These are phyloP conservation scores for Sceloporus tristichus DNA, from an alignment of 2,113 vertebrate species.

Conservation along the genomic window DNA sequence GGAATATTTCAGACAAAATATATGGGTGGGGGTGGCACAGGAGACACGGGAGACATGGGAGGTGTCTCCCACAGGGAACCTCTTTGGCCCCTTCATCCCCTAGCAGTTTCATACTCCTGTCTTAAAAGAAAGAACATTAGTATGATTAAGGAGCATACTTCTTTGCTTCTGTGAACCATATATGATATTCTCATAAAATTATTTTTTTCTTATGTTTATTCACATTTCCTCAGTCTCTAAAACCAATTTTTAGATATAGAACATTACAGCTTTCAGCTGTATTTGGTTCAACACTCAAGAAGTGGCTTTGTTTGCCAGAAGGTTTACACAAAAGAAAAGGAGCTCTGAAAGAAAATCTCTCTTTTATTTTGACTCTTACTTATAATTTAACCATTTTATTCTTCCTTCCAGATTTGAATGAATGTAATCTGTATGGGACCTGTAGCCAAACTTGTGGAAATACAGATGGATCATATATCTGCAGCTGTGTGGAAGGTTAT, in stretches of 20 bases:
- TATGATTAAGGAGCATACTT: background rate
- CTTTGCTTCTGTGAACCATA: background rate
- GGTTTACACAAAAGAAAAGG: background rate
- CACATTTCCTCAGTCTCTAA: background rate
- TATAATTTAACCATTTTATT: conserved; percentile 28
- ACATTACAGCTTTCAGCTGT: background rate
- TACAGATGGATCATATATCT: conserved; percentile 90
- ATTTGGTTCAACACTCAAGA: background rate
- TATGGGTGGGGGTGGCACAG: too few relatives aligned
- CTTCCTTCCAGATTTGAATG: conserved; percentile 89
- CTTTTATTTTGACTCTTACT: background rate
- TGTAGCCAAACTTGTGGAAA: conserved; percentile 95
- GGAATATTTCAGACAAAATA: too few relatives aligned
- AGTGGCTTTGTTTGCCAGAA: background rate
- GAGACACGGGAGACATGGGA: too few relatives aligned
- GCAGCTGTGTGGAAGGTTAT: conserved; percentile 94
- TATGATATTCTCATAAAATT: background rate
- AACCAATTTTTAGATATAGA: too few relatives aligned
- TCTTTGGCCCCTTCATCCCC: too few relatives aligned
- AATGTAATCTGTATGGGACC: conserved; percentile 89
- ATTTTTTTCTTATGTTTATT: background rate
- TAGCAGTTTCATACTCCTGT: background rate
- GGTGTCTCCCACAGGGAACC: too few relatives aligned
- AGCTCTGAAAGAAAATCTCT: background rate
- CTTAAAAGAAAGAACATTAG: background rate